Conservation (phyloP, 2,797 vertebrate genomes). For the Poeciliopsis gracilis region DNA sequence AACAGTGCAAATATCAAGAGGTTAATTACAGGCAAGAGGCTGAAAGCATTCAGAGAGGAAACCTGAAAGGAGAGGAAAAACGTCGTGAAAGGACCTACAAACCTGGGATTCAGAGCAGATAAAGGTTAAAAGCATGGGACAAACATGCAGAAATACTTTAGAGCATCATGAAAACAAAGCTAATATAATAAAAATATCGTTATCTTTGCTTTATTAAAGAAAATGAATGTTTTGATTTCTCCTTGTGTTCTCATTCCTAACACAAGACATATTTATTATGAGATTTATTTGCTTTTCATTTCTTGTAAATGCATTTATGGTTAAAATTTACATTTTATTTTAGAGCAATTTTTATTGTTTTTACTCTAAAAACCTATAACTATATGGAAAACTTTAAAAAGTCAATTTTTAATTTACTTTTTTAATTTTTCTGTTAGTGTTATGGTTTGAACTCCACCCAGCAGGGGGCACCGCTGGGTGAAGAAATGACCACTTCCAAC, state of each 20-base stretch:
- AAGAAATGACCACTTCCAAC: no score
- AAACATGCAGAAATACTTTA: not conserved
- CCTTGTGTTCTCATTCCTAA: not conserved
- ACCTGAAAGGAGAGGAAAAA: not conserved
- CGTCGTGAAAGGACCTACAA: not conserved
- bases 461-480: no score
- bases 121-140: not conserved
- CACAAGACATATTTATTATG: not conserved
- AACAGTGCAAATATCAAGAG: slow-evolving; percentile 2
- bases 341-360: not conserved
- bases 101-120: not conserved
- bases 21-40: not conserved
- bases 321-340: not conserved
- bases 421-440: no score
- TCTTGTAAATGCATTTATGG: not conserved
- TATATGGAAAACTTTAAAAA: not conserved
- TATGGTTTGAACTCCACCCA: no score
- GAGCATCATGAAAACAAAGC: not conserved
- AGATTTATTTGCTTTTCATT: not conserved
- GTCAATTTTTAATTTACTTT: no score
- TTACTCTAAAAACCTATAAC: not conserved
- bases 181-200: not conserved
- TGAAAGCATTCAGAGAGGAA: not conserved
- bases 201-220: not conserved
- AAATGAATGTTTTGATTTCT: not conserved